phyloP scores from a whole-genome alignment of 2,797 vertebrate genomes.

The Okamejei kenojei region DNA sequence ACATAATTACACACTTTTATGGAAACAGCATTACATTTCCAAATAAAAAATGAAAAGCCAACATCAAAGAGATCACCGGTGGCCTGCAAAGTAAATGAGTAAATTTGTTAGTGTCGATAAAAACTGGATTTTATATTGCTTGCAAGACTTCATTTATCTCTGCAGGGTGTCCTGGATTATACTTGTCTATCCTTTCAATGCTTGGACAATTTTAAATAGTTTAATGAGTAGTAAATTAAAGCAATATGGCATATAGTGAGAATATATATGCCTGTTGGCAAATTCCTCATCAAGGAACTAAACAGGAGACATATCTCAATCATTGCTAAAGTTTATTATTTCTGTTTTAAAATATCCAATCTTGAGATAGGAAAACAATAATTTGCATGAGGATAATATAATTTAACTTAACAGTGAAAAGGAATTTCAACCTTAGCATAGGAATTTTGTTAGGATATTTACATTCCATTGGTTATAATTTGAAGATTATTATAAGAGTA shows the following conservation, averaged over 20 bases:
- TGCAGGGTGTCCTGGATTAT: too few relatives aligned
- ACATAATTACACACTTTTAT: conserved; percentile 28
- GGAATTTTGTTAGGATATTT: background rate
- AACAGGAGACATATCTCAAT: conserved; percentile 3
- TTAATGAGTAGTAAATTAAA: conserved; percentile 30
- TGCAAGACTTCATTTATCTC: conserved; percentile 8
- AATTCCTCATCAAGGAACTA: background rate
- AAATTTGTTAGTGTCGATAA: background rate
- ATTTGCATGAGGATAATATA: background rate
- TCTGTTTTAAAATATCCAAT: background rate
- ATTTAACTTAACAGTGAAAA: background rate
- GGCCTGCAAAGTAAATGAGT: conserved; percentile 5
- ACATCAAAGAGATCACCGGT: conserved; percentile 25
- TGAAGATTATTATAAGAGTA: background rate
- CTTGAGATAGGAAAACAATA: background rate
- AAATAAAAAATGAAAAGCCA: conserved; percentile 17
- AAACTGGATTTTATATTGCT: background rate
- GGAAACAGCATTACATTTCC: conserved; percentile 13
- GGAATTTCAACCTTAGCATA: background rate
- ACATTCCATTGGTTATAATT: background rate
- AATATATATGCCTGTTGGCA: background rate
- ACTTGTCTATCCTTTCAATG: background rate
- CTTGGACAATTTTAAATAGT: conserved; percentile 12
- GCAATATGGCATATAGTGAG: background rate
- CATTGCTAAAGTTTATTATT: background rate